A percentile compares a stretch with the other conserved stretches of the same genome.
phyloP scores from a whole-genome alignment of 1,140 invertebrate genomes.

The Lasioglossum albipes region DNA sequence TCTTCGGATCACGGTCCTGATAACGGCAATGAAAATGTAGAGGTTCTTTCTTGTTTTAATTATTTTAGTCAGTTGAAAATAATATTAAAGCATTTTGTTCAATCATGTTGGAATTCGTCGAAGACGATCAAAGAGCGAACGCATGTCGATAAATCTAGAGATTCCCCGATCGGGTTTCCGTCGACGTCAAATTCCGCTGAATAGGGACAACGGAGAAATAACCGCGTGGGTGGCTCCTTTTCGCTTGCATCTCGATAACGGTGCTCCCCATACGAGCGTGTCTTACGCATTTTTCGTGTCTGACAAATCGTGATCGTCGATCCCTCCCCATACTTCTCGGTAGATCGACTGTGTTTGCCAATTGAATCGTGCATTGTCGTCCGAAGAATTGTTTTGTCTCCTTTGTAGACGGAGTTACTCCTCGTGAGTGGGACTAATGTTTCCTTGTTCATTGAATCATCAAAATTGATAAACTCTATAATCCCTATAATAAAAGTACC shows the following conservation, averaged over 20 bases:
- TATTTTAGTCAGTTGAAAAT: too few species aligned
- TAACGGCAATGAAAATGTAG: too few species aligned
- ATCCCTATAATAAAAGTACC: too few species aligned
- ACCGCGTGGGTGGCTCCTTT: slow-evolving; percentile 46
- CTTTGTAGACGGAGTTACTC: not conserved
- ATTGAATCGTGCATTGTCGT: slow-evolving; percentile 18
- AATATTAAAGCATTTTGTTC: too few species aligned
- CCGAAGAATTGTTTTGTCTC: not conserved
- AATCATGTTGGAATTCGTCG: not conserved
- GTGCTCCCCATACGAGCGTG: slow-evolving; percentile 8
- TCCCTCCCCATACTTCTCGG: not conserved
- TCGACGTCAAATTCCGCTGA: slow-evolving; percentile 40
- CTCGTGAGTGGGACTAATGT: too few species aligned
- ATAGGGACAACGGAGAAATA: slow-evolving; percentile 37
- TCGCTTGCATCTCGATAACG: slow-evolving; percentile 36
- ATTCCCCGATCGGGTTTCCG: slow-evolving; percentile 31
- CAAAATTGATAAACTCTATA: too few species aligned
- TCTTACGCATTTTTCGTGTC: slow-evolving; percentile 42
- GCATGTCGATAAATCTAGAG: slow-evolving; percentile 31
- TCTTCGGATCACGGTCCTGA: too few species aligned
- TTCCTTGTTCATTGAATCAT: too few species aligned
- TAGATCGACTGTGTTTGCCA: not conserved
- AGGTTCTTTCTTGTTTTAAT: too few species aligned
- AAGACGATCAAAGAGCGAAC: not conserved
- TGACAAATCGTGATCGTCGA: slow-evolving; percentile 37